Base-by-base conservation (phyloP, 2,797 vertebrate species). In the Melanogrammus aeglefinus region DNA sequence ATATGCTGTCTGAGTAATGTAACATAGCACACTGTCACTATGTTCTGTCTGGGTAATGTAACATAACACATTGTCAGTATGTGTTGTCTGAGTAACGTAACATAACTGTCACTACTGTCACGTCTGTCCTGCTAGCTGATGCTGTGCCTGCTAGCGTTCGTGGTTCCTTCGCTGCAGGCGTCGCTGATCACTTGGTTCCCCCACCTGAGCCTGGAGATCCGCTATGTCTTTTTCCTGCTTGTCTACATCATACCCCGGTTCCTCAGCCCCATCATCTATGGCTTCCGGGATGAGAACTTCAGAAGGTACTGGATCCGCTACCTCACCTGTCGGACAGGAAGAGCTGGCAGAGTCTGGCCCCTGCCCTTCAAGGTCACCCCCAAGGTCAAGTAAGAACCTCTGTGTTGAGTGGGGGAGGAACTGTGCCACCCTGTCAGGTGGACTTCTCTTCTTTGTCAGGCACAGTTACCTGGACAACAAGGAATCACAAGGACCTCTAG, bases 161-260 rank as follows among this genome's bases (percentile, higher is more conserved):
- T 95, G 70, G 94, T 94, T 39, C 94, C 94, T 0, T 94, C 93
- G 51, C 91, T 95, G 31, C 94, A 95, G 86, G 90, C 91, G 0
- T 87, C 87, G 0, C 93, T 95, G 77, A 93, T 95, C 89, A 87
- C 91, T 3, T 84, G 93, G 12, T 95, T 94, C 83, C 94, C 94
- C 0, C 63, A 69, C 4, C 80, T 92, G 9, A 80, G 90, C 38
- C 82, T 94, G 83, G 94, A 95, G 89, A 95, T 95, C 10, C 93
- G 93, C 1, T 95, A 95, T 80, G 74, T 95, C 80, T 94, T 94
- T 83, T 95, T 93, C 85, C 87, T 95, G 85, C 83, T 94, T 5
- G 94, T 95, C 69, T 95, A 95, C 85, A 92, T 95, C 81, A 94
- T 95, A 41, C 94, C 94, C 0, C 91, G 94, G 7, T 95, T 95